Base-by-base conservation (phyloP, 2,888 invertebrate species). In the Apamea epomidion region DNA sequence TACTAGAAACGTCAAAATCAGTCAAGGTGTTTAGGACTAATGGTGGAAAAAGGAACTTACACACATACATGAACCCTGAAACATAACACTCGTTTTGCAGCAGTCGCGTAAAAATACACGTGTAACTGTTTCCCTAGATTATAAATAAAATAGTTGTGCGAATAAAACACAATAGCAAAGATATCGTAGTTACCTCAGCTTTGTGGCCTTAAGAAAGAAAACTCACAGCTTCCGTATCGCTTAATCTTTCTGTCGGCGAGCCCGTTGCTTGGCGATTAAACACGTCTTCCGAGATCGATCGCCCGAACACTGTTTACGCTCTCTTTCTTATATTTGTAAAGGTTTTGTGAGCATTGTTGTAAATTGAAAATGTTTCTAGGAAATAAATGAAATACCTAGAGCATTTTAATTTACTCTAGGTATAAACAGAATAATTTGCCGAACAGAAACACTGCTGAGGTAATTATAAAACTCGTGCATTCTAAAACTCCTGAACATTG, bases 251-350 rank as follows among this genome's bases (percentile, higher is more conserved):
- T 90, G 89, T 87, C 89, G 80, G 87, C 82, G 82, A 81, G 84
- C 87, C 86, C 89, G 93, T 93, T 93, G 93, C 92, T 89, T 89
- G 89, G 92, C 92, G 94, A 94, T 94, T 94, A 94, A 93, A 93
- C 93, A 93, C 91, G 91, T 92, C 93, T 92, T 89, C 76, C 32
- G 90, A 92, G 92, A 93, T 93, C 91, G 93, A 93, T 93, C 88
- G 90, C 79, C 76, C 83, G 83, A 87, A 83, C 87, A 78, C 77
- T 89, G 88, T 92, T 91, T 90, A 85, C 86, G 76, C 10, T 86
- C 64, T 83, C 88, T 81, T 86, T 90, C 86, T 88, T 88, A 86
- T 87, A 84, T 88, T 78, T 83, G 85, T 71, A 81, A 87, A 86
- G 85, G 85, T 81, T 81, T 84, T 77, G 80, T 70, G 65, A 82